phyloP scores from a whole-genome alignment of 2,797 vertebrate species.

The Leptoclinus maculatus region DNA sequence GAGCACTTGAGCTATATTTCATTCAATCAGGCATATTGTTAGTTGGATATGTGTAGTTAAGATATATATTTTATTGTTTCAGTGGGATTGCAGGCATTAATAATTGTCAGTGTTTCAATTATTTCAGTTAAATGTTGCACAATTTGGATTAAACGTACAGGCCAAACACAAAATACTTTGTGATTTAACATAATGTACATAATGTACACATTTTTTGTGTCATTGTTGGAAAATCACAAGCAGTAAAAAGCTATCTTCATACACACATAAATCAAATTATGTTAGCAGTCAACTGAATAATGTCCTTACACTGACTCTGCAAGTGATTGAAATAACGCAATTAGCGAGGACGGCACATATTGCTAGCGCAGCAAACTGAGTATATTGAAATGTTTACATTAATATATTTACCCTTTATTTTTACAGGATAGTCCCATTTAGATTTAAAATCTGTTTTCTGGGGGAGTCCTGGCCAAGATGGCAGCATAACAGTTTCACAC shows the following conservation, averaged over 20 bases:
- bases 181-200: slow-evolving; percentile 9
- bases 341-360: not conserved
- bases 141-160: slow-evolving; percentile 19
- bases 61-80: slow-evolving; percentile 7
- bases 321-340: slow-evolving; percentile 28
- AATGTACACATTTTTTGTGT: slow-evolving; percentile 5
- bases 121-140: slow-evolving; percentile 28
- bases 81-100: slow-evolving; percentile 17
- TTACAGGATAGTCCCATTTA: not conserved
- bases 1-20: slow-evolving; percentile 8
- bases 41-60: slow-evolving; percentile 17
- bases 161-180: slow-evolving; percentile 2
- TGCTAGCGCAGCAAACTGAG: not conserved
- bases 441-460: not conserved
- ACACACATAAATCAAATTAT: slow-evolving; percentile 14
- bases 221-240: slow-evolving; percentile 37
- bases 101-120: slow-evolving; percentile 29
- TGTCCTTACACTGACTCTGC: slow-evolving; percentile 9
- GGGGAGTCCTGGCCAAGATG: not conserved
- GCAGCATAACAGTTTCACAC: not conserved
- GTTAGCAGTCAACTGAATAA: slow-evolving; percentile 10
- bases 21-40: slow-evolving; percentile 27
- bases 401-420: not conserved
- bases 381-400: not conserved
- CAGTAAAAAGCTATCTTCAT: not conserved